Evolutionary conservation across 2,888 invertebrate genomes (phyloP), one percentile per base, ranked within the genome.

Genomic region (Chrysomela aeneicollis): DNA sequence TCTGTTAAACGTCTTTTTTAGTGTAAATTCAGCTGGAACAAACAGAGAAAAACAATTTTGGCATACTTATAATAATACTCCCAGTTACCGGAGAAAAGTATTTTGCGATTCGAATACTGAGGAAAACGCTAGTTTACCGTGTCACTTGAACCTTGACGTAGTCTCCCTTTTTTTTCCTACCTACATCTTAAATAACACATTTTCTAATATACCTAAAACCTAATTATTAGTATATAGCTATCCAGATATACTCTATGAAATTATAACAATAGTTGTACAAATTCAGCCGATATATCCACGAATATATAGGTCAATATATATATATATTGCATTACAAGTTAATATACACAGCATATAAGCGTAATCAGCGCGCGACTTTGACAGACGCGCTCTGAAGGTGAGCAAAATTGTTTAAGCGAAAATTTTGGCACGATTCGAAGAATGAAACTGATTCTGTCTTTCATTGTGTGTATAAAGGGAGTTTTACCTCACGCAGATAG

Each of bases 291-390:
- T 82, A 82, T 80, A 82, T 35, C 35, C 12, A 35, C 6, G 35
- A 35, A 35, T 78, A 82, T 79, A 82, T 78, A 82, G 76, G 76
- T 73, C 74, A 76, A 79, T 81, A 82, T 82, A 81, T 77, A 79
- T 74, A 76, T 78, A 80, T 82, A 83, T 83, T 82, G 82, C 82
- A 81, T 82, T 80, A 78, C 79, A 79, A 79, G 76, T 77, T 76
- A 77, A 80, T 82, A 82, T 82, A 82, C 83, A 83, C 83, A 83
- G 83, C 82, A 80, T 76, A 77, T 83, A 82, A 82, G 82, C 82
- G 82, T 82, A 82, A 77, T 76, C 81, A 79, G 76, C 76, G 65
- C 68, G 68, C 73, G 68, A 70, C 70, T 68, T 68, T 68, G 42
- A 22, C 57, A 61, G 66, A 64, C 67, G 42, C 74, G 70, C 68